Base-by-base conservation (phyloP, 2,797 vertebrate genomes). In the Vespertilio murinus region DNA sequence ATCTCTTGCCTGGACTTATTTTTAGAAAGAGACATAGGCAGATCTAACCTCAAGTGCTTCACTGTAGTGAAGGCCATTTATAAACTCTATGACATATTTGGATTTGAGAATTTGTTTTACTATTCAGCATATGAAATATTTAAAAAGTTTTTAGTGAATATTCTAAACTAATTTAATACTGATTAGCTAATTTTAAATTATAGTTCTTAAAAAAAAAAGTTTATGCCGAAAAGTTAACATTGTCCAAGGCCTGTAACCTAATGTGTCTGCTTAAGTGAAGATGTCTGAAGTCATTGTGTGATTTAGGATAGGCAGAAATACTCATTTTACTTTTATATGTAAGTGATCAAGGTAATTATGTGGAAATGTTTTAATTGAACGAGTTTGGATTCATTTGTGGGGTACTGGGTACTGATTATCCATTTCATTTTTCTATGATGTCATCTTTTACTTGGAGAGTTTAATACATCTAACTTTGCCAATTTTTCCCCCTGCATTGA, bases 31-130 rank as follows among this genome's bases (percentile, higher is more conserved):
- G 67, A 52, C 4, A 74, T 61, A 70, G 78, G 56, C 33, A 83
- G 3, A 42, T 74, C n/a, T 78, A 73, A 82, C 33, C 45, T 74
- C 10, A 77, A 69, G 47, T 70, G 35, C 20, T 71, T 84, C 22
- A 49, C 3, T 45, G 30, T 70, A 49, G 22, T 38, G 33, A 80
- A 90, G 18, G 3, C 38, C 47, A 56, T 64, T 69, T 81, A 22
- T 85, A 69, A 65, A 81, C 35, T 86, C 67, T 59, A 0, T 82
- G 78, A 79, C 73, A 73, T 42, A 78, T 59, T 88, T 49, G 33
- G n/a, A 91, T 88, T 88, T 94, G 56, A 67, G 18, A 45, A 47
- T 90, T 95, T 86, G 30, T 93, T 91, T 88, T 79, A 56, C 33
- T 90, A 7, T 87, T 94, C 25, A 84, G 18, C 71, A 71, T 78